Conservation (phyloP, 1,140 invertebrate genomes). For the Caenorhabditis latens region DNA sequence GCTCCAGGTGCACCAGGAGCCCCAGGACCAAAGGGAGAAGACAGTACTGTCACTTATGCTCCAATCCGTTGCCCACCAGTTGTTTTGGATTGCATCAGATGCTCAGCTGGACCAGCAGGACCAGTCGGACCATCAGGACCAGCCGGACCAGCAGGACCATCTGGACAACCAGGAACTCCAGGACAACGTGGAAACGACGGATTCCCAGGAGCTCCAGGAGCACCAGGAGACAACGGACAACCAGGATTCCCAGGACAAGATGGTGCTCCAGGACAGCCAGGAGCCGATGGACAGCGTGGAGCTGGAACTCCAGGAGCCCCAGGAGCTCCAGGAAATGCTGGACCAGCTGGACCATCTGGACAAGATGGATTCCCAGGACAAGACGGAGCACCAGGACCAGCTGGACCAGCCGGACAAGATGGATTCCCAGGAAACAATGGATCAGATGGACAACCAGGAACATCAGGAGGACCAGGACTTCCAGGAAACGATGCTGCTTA, state of each 20-base stretch:
- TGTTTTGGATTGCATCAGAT: not conserved
- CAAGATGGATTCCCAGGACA: conserved; percentile 34
- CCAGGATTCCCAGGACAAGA: conserved; percentile 41
- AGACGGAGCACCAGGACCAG: conserved; percentile 29
- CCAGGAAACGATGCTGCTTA: conserved; percentile 56
- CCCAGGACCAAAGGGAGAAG: conserved; percentile 53
- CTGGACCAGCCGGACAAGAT: conserved; percentile 22
- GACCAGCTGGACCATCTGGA: conserved; percentile 53
- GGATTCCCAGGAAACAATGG: conserved; percentile 55
- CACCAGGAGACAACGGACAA: conserved; percentile 44
- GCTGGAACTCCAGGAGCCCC: conserved; percentile 23
- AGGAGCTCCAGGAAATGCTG: conserved; percentile 60
- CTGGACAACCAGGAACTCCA: conserved; percentile 38
- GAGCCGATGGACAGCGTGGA: conserved; percentile 20
- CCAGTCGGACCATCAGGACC: conserved; percentile 39
- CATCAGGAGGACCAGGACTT: conserved; percentile 39
- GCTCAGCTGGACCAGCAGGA: conserved; percentile 47
- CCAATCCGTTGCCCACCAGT: conserved; percentile 41
- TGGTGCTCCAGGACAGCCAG: conserved; percentile 29
- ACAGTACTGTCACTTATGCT: conserved; percentile 30
- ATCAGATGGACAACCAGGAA: conserved; percentile 57
- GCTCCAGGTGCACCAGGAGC: conserved; percentile 59
- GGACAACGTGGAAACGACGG: conserved; percentile 45
- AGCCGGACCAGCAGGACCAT: conserved; percentile 53
- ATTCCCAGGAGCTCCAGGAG: conserved; percentile 52